Conservation (phyloP, 2,113 vertebrate species). For the Vimba vimba region DNA sequence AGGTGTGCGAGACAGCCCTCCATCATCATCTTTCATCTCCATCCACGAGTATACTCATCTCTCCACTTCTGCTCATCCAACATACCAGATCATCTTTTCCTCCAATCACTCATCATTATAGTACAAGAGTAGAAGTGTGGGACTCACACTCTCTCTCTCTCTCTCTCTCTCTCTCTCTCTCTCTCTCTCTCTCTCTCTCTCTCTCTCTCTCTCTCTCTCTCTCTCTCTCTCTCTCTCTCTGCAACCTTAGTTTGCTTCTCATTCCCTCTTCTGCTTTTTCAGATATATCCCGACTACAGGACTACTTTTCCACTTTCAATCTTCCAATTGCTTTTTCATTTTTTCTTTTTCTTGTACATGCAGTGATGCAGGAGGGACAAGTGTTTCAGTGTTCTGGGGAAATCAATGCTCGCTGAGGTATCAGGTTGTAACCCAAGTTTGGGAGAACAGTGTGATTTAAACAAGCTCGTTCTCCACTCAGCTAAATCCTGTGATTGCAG, state of each 20-base stretch:
- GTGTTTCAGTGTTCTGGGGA: slow-evolving; percentile 42
- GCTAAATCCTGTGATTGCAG: neutral
- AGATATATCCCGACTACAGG: neutral
- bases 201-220: neutral
- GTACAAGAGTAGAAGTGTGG: neutral
- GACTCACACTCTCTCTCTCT: neutral
- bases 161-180: neutral
- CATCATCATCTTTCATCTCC: slow-evolving; percentile 23
- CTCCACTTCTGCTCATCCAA: slow-evolving; percentile 33
- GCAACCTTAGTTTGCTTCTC: neutral
- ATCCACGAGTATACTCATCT: slow-evolving; percentile 28
- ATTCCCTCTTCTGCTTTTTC: slow-evolving; percentile 21
- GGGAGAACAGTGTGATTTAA: neutral
- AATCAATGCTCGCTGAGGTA: neutral
- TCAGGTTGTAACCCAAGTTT: neutral
- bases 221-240: neutral
- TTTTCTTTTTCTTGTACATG: neutral
- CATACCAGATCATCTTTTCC: slow-evolving; percentile 39
- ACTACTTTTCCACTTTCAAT: slow-evolving; percentile 30
- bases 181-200: neutral
- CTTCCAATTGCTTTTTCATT: neutral
- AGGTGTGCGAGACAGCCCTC: slow-evolving; percentile 18
- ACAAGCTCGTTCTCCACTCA: neutral
- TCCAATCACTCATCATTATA: slow-evolving; percentile 39
- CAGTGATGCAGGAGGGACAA: slow-evolving; percentile 43